phyloP scores from a whole-genome alignment of 2,888 invertebrate genomes.

The Hecatera dysodea region DNA sequence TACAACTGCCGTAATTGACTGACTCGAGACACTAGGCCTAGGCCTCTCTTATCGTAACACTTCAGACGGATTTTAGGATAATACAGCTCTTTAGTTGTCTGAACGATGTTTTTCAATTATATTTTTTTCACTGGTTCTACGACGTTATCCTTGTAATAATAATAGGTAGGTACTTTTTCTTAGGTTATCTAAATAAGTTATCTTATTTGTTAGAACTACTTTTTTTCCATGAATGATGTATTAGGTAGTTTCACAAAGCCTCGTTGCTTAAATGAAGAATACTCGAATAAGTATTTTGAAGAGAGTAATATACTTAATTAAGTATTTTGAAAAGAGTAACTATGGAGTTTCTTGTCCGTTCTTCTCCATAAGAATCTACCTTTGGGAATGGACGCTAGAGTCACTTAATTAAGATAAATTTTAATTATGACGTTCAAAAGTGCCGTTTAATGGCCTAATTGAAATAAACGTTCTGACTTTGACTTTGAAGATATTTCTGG shows the following conservation, averaged over 20 bases:
- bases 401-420: too few species aligned
- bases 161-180: constrained; percentile 1
- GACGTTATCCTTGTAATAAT: constrained; percentile 8
- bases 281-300: constrained; percentile 2
- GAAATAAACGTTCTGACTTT: too few species aligned
- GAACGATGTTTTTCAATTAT: constrained; percentile 26
- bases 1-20: constrained; percentile 50
- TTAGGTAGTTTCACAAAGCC: background rate
- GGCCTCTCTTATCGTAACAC: constrained; percentile 44
- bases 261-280: constrained; percentile 7
- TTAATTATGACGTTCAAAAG: too few species aligned
- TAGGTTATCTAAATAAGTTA: background rate
- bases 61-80: constrained; percentile 43
- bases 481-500: background rate
- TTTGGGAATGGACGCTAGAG: too few species aligned
- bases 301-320: too few species aligned
- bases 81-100: constrained; percentile 23
- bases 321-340: too few species aligned
- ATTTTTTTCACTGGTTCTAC: background rate
- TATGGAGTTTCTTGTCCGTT: too few species aligned
- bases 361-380: too few species aligned
- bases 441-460: too few species aligned
- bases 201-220: background rate
- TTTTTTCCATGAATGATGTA: background rate
- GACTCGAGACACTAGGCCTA: constrained; percentile 39